phyloP scores from a whole-genome alignment of 2,888 invertebrate species.

The Keiferia lycopersicella region DNA sequence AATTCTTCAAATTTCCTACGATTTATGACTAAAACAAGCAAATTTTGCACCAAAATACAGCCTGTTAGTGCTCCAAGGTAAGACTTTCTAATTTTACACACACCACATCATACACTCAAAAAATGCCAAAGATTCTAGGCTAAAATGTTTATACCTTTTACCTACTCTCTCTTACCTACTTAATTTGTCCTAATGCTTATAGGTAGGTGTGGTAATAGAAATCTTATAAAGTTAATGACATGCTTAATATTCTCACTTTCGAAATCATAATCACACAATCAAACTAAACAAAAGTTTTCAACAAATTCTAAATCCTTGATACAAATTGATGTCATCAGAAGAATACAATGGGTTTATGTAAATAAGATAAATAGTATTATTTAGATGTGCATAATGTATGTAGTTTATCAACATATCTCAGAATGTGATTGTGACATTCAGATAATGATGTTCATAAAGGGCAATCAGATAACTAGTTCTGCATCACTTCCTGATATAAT shows the following conservation, averaged over 20 bases:
- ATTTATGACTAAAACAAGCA: constrained; percentile 42
- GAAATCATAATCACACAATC: not conserved
- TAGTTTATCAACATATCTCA: constrained; percentile 1
- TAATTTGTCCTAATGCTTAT: not conserved
- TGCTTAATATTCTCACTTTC: not conserved
- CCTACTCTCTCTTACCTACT: not conserved
- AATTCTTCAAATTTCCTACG: constrained; percentile 42
- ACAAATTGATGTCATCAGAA: not conserved
- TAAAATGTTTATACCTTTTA: not conserved
- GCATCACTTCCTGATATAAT: not conserved
- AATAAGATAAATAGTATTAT: constrained; percentile 1
- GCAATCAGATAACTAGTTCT: constrained; percentile 1
- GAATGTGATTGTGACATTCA: constrained; percentile 20
- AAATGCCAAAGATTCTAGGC: no score
- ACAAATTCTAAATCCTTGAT: not conserved
- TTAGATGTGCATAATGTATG: not conserved
- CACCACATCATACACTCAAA: not conserved
- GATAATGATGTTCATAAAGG: not conserved
- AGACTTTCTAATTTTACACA: constrained; percentile 25
- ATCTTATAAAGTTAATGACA: not conserved
- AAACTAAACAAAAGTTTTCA: not conserved
- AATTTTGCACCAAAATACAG: constrained; percentile 32
- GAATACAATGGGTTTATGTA: not conserved
- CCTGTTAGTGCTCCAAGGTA: constrained; percentile 43
- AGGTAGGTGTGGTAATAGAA: not conserved